phyloP scores from a whole-genome alignment of 2,113 vertebrate species.

The Trogon melanurus region DNA sequence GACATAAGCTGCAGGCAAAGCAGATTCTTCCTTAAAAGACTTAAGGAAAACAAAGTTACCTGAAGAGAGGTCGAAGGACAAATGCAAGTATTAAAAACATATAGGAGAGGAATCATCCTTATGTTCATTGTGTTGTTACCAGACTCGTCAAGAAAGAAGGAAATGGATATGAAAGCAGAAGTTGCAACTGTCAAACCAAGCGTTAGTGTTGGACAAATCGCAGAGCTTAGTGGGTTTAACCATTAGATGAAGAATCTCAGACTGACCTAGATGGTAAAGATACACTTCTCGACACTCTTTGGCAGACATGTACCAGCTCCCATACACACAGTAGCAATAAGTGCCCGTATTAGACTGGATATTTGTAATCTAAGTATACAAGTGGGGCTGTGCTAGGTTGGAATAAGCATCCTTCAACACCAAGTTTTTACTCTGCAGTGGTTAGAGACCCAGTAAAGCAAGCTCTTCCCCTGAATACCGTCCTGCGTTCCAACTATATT shows the following conservation, averaged over 20 bases:
- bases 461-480: not conserved
- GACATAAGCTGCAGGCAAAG: not conserved
- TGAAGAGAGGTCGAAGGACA: not conserved
- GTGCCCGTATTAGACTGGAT: too few relatives aligned
- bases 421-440: not conserved
- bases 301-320: not conserved
- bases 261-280: not conserved
- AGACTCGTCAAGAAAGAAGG: not conserved
- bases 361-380: not conserved
- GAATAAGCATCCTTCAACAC: not conserved
- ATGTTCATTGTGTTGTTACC: not conserved
- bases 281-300: not conserved
- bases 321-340: not conserved
- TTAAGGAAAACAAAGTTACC: not conserved
- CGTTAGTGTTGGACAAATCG: not conserved
- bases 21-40: not conserved
- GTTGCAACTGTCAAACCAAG: not conserved
- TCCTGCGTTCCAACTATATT: not conserved
- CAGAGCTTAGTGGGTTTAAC: not conserved
- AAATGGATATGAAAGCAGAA: not conserved
- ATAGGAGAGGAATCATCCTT: not conserved
- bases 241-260: not conserved
- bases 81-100: not conserved
- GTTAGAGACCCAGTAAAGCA: not conserved
- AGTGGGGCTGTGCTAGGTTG: not conserved